A percentile compares a stretch with the other conserved stretches of the same genome.
phyloP scores from a whole-genome alignment of 2,797 vertebrate species.

The Ficedula albicollis region DNA sequence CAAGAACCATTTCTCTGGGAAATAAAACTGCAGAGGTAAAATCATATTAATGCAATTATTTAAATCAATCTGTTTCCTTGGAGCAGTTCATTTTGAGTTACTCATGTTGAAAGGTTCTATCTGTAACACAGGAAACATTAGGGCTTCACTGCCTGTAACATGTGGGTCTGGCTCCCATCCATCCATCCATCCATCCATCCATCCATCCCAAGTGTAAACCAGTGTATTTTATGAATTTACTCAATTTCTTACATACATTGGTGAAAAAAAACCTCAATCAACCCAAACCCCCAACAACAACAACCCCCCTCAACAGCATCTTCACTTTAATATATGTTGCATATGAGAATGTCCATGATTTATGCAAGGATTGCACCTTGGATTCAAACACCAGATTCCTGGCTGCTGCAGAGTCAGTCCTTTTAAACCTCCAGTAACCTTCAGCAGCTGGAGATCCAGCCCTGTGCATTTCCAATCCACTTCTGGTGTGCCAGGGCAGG shows the following conservation, averaged over 20 bases:
- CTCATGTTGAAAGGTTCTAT: background rate
- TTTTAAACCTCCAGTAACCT: background rate
- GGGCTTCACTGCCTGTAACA: background rate
- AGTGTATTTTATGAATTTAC: background rate
- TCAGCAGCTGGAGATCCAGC: background rate
- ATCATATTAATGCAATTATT: slow-evolving; percentile 17
- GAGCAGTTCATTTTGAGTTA: background rate
- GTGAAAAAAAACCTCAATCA: background rate
- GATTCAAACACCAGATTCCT: background rate
- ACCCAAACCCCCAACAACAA: background rate
- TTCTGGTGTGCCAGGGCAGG: background rate
- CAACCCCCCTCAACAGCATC: background rate
- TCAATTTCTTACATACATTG: background rate
- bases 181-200: background rate
- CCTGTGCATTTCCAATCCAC: background rate
- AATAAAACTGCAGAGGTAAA: slow-evolving; percentile 8
- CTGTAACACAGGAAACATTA: background rate
- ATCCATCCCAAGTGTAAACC: background rate
- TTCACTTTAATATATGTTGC: background rate
- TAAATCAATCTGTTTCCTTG: background rate
- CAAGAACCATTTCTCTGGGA: slow-evolving; percentile 12
- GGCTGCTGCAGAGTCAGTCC: background rate
- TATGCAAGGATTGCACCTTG: background rate
- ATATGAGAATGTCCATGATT: background rate
- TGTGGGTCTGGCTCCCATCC: background rate